Base-by-base conservation (phyloP, 2,797 vertebrate genomes). In the Phrynocephalus guinanensis region DNA sequence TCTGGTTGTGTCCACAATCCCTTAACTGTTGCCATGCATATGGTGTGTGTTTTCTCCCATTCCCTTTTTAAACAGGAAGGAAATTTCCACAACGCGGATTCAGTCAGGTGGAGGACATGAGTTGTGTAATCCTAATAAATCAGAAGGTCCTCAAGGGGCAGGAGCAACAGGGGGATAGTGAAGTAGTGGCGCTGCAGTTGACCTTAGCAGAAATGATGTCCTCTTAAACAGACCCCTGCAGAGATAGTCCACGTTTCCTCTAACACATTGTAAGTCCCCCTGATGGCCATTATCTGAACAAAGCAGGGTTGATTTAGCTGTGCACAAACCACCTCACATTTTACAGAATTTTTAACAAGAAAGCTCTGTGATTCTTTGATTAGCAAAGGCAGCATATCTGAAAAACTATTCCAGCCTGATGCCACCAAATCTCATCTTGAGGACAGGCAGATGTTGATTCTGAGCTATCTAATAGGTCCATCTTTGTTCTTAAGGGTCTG, bases 71-170 rank as follows among this genome's bases (percentile, higher is more conserved):
- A 91, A 81, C 80, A 68, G 88, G 92, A 90, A 94, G 96, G 95
- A 96, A 96, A 97, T 97, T 97, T 97, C 96, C 96, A 95, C 97
- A 97, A 96, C 96, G 97, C 93, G 93, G 97, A 97, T 95, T 97
- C 98, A 98, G 97, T 97, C 97, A 97, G 97, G 98, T 97, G 80
- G 96, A 97, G 97, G 98, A 98, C 98, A 97, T 93, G 96, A 97
- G 96, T 97, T 95, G 95, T 96, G 96, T 96, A 95, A 96, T 97
- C 95, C 97, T 95, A 97, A 99, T 98, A 98, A 98, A 98, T 99
- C 98, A 99, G 98, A 94, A 95, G 91, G 94, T 97, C 98, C 98
- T 97, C 97, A 85, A 96, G 97, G 97, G 98, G 97, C 96, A 96
- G 97, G 97, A 96, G 97, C 97, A 95, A 97, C 97, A 97, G 97